Base-by-base conservation (phyloP, 2,113 vertebrate genomes). In the Felis chaus region DNA sequence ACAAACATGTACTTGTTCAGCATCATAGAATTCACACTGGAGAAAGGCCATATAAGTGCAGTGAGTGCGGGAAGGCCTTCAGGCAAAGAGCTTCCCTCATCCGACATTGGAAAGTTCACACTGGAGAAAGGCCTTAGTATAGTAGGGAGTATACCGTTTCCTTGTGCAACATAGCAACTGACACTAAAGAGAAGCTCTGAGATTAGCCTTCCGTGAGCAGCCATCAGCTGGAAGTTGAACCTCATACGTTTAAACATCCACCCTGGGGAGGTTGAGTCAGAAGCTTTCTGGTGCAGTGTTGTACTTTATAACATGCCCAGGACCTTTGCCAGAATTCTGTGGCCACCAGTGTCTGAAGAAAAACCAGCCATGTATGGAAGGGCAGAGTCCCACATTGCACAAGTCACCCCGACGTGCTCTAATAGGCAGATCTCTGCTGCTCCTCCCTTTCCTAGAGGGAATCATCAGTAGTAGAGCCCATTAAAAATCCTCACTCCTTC, bases 21-120 rank as follows among this genome's bases (percentile, higher is more conserved):
- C 97, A 98, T 15, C 87, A 96, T 1, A 97, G 97, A 73, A 98
- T 98, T 73, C 98, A 98, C 88, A 97, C 97, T 65, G 97, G 97
- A 66, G 98, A 97, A 63, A 98, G 95, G 48, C 98, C 98, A 0
- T 97, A 94, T 65, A 95, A 95, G 16, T 98, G 97, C 95, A 96
- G 95, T 19, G 97, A 98, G n/a, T 98, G 98, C 53, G 97, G 94
- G 10, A 98, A 97, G 57, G 87, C 96, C n/a, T 98, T 98, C 91
- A 96, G 97, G 41, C 96, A 96, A 18, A 98, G 97, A 23, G 97
- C 97, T 88, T 97, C 97, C 65, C 97, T 98, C 25, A 89, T 98
- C 55, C 80, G 94, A 16, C 97, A 98, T 0, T 97, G 97, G 96
- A 97, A 95, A 81, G 93, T 97, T 90, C 98, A 98, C 15, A 87